phyloP scores from a whole-genome alignment of 2,113 vertebrate species.

The Saccopteryx bilineata region DNA sequence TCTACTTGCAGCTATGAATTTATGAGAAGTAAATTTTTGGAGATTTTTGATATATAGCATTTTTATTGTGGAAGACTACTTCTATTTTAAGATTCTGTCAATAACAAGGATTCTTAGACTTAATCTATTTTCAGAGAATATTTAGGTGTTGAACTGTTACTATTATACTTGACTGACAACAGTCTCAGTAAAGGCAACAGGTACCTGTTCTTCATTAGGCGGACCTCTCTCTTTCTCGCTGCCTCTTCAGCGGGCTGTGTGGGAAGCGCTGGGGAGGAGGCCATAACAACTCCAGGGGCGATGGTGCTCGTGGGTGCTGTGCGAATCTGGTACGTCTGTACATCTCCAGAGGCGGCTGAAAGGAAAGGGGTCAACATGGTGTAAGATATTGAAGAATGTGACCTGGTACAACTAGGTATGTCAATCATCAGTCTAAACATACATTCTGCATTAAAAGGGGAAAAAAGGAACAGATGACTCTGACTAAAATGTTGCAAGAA shows the following conservation, averaged over 20 bases:
- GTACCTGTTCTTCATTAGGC: constrained; percentile 99
- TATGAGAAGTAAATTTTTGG: neutral
- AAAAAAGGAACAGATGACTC: constrained; percentile 46
- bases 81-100: constrained; percentile 58
- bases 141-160: constrained; percentile 21
- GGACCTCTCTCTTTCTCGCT: constrained; percentile 97
- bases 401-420: neutral
- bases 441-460: constrained; percentile 60
- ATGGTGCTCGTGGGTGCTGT: constrained; percentile 95
- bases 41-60: neutral
- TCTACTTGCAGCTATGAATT: constrained; percentile 9
- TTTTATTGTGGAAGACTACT: constrained; percentile 43
- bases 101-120: constrained; percentile 55
- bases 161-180: neutral
- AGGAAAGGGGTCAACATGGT: neutral
- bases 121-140: constrained; percentile 54
- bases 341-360: constrained; percentile 96
- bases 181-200: neutral
- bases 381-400: neutral
- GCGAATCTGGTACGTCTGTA: constrained; percentile 99
- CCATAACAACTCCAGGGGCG: constrained; percentile 97
- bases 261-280: constrained; percentile 94
- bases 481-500: constrained; percentile 55
- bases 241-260: constrained; percentile 95
- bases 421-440: neutral